Percentiles rank a stretch among this genome's conserved stretches.
These are phyloP conservation scores for Lottia scabra DNA, from an alignment of 2,888 invertebrate genomes.

Conservation along the genomic window DNA sequence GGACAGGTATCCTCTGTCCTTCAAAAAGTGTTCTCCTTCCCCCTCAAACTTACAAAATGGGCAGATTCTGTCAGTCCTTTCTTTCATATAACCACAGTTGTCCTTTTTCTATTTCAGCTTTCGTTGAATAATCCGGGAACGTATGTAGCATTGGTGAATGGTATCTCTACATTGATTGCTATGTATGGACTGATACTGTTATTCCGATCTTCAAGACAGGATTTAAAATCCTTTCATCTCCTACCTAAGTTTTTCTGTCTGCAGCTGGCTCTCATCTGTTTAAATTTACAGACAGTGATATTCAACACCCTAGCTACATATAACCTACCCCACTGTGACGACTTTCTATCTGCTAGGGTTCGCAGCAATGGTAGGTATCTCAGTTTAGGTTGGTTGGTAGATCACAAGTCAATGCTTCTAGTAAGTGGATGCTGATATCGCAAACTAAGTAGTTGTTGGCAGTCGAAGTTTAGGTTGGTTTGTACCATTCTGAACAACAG, in stretches of 20 bases:
- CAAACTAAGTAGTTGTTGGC: no score
- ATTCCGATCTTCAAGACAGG: constrained; percentile 15
- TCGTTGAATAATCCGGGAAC: constrained; percentile 13
- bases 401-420: no score
- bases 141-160: constrained; percentile 20
- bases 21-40: no score
- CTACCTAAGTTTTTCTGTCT: constrained; percentile 28
- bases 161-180: constrained; percentile 23
- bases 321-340: constrained; percentile 6
- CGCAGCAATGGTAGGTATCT: constrained; percentile 19
- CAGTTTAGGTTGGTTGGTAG: no score
- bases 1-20: no score
- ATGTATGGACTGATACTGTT: constrained; percentile 31
- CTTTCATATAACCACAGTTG: no score
- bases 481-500: no score
- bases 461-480: no score
- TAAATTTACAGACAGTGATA: constrained; percentile 25
- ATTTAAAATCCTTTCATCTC: constrained; percentile 22
- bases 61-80: background rate
- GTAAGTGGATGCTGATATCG: no score
- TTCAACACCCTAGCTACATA: constrained; percentile 17
- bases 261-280: constrained; percentile 21
- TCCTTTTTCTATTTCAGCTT: constrained; percentile 8
- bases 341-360: constrained; percentile 8
- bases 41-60: no score